Evolutionary conservation across 2,888 invertebrate genomes (phyloP), one percentile per base, ranked within the genome.

Genomic region (Parasteatoda lunata): DNA sequence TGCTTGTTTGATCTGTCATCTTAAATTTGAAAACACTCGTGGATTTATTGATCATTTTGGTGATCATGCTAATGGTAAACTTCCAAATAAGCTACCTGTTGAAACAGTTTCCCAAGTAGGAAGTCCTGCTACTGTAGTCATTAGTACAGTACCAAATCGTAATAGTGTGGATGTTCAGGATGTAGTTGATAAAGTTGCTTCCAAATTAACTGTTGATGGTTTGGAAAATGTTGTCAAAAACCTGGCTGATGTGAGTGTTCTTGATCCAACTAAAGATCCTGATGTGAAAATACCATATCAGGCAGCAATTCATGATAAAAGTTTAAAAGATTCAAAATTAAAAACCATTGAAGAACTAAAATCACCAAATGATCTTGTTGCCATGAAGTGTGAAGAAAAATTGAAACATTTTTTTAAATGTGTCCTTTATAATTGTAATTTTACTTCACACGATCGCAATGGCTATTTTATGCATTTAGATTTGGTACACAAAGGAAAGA

Each of bases 391-490:
- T 45, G 49, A 15, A 45, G 69, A 73, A 52, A 85, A 82, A 45
- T 65, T 85, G 6, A 82, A 69, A n/a, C 47, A 70, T 47, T 85
- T 88, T 51, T 88, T 78, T 52, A 88, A 88, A 64, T 88, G 88
- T 64, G 77, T 45, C 2, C 9, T 77, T 15, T 77, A 71, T 13
- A 54, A 77, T n/a, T 88, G 88, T 68, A 5, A 68, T 6, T 88
- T 76, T 54, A 76, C 85, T 3, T 73, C 85, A 1, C 7, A 85
- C 54, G 59, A 75, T 51, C 48, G 11, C 15, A 47, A n/a, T 48
- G 45, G 64, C 47, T 85, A 45, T 78, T 13, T 48, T 8, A 15
- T 45, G 0, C 88, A 88, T 76, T 45, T 85, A 13, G 49, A 69
- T 49, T 11, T 15, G 4, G n/a, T 49, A 11, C 84, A 82, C 71